phyloP scores from a whole-genome alignment of 2,113 vertebrate genomes.

The Saccopteryx bilineata region DNA sequence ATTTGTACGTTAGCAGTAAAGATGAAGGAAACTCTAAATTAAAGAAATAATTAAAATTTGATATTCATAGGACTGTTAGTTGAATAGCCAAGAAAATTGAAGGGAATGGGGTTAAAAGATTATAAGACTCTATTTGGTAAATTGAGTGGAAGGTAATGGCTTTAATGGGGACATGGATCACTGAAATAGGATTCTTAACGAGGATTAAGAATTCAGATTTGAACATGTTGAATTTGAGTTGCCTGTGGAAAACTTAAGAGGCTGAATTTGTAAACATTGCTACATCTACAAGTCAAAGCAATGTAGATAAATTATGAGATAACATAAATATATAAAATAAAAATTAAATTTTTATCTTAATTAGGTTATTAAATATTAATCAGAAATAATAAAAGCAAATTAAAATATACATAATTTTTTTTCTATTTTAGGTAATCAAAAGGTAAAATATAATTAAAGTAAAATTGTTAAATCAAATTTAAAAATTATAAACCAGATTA shows the following conservation, averaged over 20 bases:
- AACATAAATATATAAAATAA: not conserved
- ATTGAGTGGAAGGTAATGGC: not conserved
- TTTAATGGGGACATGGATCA: not conserved
- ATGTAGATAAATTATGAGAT: slow-evolving; percentile 21
- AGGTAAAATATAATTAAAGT: not conserved
- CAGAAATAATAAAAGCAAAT: not conserved
- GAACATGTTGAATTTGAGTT: not conserved
- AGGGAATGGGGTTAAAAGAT: not conserved
- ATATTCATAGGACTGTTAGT: not conserved
- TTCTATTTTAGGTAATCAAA: not conserved
- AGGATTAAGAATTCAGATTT: not conserved
- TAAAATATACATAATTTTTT: not conserved
- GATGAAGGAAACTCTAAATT: not conserved
- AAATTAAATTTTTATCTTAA: not conserved
- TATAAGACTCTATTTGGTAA: not conserved
- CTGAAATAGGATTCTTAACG: not conserved
- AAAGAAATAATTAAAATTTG: not conserved
- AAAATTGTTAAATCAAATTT: slow-evolving; percentile 7
- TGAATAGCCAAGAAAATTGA: not conserved
- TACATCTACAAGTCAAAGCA: slow-evolving; percentile 4
- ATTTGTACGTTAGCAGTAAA: not conserved
- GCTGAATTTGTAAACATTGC: not conserved
- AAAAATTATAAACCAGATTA: not conserved
- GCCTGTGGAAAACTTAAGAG: not conserved
- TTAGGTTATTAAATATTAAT: not conserved